phyloP scores from a whole-genome alignment of 2,888 invertebrate genomes.

The Protula sp. region DNA sequence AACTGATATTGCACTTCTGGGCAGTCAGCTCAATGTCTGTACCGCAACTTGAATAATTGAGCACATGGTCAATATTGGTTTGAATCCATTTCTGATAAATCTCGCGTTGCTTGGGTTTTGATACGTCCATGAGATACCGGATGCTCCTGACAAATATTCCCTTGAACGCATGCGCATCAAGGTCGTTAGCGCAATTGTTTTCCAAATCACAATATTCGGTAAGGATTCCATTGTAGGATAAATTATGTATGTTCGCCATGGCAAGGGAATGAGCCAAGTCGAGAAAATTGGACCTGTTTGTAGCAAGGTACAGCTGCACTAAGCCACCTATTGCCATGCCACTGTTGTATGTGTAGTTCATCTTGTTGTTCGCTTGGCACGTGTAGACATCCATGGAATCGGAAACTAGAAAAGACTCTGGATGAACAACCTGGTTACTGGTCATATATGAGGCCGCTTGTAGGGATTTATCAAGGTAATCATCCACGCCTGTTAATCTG shows the following conservation, averaged over 20 bases:
- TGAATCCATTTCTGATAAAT: not conserved
- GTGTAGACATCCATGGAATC: not conserved
- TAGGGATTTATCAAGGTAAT: not conserved
- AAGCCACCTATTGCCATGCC: not conserved
- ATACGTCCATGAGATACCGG: not conserved
- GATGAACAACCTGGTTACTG: not conserved
- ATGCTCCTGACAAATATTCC: not conserved
- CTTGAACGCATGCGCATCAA: slow-evolving; percentile 1
- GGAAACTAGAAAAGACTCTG: not conserved
- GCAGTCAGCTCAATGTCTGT: not conserved
- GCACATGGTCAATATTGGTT: not conserved
- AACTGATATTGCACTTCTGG: not conserved
- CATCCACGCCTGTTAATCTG: not conserved
- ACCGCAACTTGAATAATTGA: not conserved
- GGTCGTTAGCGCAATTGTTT: not conserved
- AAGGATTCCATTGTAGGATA: not conserved
- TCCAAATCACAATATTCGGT: not conserved
- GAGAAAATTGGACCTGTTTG: not conserved
- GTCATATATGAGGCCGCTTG: not conserved
- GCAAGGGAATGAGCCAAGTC: not conserved
- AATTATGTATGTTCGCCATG: not conserved
- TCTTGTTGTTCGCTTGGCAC: not conserved
- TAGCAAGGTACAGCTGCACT: not conserved
- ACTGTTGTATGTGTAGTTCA: slow-evolving; percentile 1
- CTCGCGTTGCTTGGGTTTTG: not conserved